Conservation (phyloP, 2,797 vertebrate genomes). For the Enteromius radiatus region DNA sequence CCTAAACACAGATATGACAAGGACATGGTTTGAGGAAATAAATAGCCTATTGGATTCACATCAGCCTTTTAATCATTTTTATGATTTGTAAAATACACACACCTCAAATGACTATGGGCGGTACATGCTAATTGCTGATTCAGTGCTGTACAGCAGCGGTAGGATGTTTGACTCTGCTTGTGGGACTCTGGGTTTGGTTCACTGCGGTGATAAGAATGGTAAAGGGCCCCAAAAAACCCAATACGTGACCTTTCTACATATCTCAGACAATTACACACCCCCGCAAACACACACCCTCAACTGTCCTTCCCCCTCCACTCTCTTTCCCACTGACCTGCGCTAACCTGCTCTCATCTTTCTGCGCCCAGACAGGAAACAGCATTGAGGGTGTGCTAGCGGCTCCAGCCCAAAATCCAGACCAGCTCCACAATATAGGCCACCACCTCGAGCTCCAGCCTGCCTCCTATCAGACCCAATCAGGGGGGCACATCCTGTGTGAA, state of each 20-base stretch:
- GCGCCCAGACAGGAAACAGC: conserved; percentile 75
- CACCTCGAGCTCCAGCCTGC: conserved; percentile 61
- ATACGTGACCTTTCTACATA: conserved; percentile 37
- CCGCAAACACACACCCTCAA: conserved; percentile 15
- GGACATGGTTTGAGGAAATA: background rate
- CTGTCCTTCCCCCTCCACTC: conserved; percentile 51
- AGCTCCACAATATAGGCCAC: conserved; percentile 78
- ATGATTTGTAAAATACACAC: background rate
- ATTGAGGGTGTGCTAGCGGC: conserved; percentile 72
- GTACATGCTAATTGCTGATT: conserved; percentile 36
- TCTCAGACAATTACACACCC: conserved; percentile 42
- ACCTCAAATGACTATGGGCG: conserved; percentile 3
- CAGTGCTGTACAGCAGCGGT: background rate
- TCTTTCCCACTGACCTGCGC: conserved; percentile 69
- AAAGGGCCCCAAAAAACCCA: background rate
- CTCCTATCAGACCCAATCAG: conserved; percentile 79
- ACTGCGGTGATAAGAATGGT: conserved; percentile 12
- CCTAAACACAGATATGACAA: background rate
- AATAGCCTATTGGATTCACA: background rate
- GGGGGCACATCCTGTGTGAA: conserved; percentile 95
- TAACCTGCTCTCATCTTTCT: conserved; percentile 71
- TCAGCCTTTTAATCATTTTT: background rate
- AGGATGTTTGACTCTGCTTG: conserved; percentile 13
- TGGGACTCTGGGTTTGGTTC: background rate
- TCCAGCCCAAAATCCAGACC: conserved; percentile 77